These are phyloP conservation scores for Tautogolabrus adspersus DNA, from an alignment of 2,113 vertebrate genomes.

Conservation along the genomic window DNA sequence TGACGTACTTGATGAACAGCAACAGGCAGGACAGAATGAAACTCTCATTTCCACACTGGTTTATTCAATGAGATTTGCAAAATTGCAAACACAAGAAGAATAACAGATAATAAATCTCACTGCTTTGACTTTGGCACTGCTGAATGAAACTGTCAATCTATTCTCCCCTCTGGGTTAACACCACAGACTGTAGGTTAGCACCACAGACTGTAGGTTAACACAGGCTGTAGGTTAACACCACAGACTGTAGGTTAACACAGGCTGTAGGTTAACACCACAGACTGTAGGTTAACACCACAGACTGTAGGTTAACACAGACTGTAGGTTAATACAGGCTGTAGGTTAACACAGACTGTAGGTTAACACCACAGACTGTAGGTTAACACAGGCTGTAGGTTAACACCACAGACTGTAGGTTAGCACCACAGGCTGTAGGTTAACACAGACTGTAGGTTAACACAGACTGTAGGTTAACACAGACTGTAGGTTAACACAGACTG, in stretches of 20 bases:
- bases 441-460: background rate
- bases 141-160: background rate
- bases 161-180: background rate
- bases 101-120: background rate
- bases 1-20: too few species aligned
- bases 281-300: too few species aligned
- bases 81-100: slow-evolving; percentile 1
- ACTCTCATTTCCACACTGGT: slow-evolving; percentile 42
- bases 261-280: background rate
- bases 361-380: background rate
- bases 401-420: background rate
- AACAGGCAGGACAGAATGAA: too few species aligned
- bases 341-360: background rate
- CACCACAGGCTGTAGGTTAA: too few species aligned
- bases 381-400: too few species aligned
- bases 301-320: too few species aligned
- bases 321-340: background rate
- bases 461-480: too few species aligned
- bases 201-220: too few species aligned
- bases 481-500: too few species aligned
- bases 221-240: background rate
- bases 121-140: background rate
- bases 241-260: too few species aligned
- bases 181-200: too few species aligned
- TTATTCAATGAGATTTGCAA: slow-evolving; percentile 50